Percentiles rank a stretch among this genome's conserved stretches.
Conservation (phyloP, 2,888 invertebrate species). For the Tethea ocularis region DNA sequence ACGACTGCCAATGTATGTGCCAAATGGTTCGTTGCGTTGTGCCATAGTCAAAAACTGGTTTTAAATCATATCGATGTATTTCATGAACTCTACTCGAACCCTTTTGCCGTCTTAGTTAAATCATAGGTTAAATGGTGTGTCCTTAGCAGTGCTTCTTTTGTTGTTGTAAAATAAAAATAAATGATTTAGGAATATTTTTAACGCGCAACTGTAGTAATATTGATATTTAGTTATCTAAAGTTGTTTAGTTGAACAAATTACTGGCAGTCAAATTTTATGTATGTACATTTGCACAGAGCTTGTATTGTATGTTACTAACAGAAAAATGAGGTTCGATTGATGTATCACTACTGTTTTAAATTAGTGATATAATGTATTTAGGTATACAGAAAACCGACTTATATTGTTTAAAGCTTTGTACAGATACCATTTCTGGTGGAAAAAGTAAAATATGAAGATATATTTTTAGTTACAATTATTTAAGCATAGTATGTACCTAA, state of each 20-base stretch:
- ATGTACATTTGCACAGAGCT: not conserved
- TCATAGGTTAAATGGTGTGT: too few species aligned
- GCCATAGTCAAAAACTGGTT: too few species aligned
- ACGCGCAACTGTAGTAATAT: too few species aligned
- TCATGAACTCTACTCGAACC: too few species aligned
- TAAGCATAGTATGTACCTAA: not conserved
- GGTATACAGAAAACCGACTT: not conserved
- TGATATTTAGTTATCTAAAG: not conserved
- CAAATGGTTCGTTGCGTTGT: too few species aligned
- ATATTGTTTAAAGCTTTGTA: not conserved
- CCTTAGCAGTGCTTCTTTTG: too few species aligned
- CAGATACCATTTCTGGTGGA: not conserved
- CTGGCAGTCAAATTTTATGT: not conserved
- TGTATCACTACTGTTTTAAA: slow-evolving; percentile 1
- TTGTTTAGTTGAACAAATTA: not conserved
- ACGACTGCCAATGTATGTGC: too few species aligned
- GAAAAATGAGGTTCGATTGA: not conserved
- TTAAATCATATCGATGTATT: too few species aligned
- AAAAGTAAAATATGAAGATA: not conserved
- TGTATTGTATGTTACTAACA: not conserved
- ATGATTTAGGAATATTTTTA: too few species aligned
- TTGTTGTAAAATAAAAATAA: too few species aligned
- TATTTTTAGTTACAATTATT: not conserved
- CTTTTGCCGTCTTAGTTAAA: too few species aligned
- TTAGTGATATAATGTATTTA: not conserved